phyloP scores from a whole-genome alignment of 2,888 invertebrate species.

The Orthosia cruda region DNA sequence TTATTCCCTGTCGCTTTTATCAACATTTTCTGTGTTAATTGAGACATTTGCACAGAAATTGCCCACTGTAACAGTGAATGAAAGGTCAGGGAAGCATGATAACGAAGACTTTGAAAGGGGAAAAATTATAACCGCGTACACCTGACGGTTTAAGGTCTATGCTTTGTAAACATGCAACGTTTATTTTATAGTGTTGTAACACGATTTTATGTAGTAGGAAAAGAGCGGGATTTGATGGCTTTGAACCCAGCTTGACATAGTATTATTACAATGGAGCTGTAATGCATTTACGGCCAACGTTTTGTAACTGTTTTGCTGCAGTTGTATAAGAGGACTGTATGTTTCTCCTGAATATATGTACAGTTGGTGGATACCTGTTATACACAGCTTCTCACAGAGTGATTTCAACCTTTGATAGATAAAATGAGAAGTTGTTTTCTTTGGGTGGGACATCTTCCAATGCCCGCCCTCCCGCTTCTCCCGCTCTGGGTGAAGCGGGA shows the following conservation, averaged over 20 bases:
- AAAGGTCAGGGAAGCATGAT: slow-evolving; percentile 68
- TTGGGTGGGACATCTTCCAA: no score
- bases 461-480: no score
- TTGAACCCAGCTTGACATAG: slow-evolving; percentile 17
- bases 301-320: slow-evolving; percentile 35
- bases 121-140: slow-evolving; percentile 67
- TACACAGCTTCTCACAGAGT: background rate
- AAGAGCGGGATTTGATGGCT: slow-evolving; percentile 32
- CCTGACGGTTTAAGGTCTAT: slow-evolving; percentile 57
- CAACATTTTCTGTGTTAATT: slow-evolving; percentile 85
- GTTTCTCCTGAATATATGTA: background rate
- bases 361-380: no score
- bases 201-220: slow-evolving; percentile 38
- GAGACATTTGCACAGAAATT: slow-evolving; percentile 87
- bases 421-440: background rate
- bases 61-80: slow-evolving; percentile 74
- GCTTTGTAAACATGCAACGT: slow-evolving; percentile 67
- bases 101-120: slow-evolving; percentile 62
- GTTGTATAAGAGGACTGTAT: background rate
- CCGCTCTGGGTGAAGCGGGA: no score
- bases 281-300: background rate
- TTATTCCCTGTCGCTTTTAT: slow-evolving; percentile 85
- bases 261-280: slow-evolving; percentile 19
- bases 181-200: slow-evolving; percentile 50
- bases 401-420: background rate